Conservation (phyloP, 2,888 invertebrate species). For the Phorcus lineatus region DNA sequence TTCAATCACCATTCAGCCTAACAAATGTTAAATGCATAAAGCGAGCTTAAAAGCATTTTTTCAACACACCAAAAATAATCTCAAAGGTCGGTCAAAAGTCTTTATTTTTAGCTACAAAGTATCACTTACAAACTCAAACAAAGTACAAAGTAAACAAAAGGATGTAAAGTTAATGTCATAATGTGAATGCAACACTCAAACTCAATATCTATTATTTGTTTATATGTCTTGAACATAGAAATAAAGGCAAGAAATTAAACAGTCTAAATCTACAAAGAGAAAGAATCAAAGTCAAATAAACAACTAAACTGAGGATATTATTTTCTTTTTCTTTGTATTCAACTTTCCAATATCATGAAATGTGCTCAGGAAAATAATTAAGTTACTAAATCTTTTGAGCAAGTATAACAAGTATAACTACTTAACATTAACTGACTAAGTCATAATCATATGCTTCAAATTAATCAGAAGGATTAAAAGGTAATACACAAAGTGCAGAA, state of each 20-base stretch:
- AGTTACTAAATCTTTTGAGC: background rate
- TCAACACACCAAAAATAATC: background rate
- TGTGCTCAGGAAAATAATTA: background rate
- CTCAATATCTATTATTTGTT: too few relatives aligned
- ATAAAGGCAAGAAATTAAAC: background rate
- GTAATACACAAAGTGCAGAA: too few relatives aligned
- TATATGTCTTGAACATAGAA: too few relatives aligned
- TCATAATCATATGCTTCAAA: background rate
- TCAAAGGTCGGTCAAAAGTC: conserved; percentile 17
- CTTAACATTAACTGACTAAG: background rate
- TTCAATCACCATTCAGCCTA: too few relatives aligned
- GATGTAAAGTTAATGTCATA: too few relatives aligned
- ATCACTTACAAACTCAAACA: too few relatives aligned
- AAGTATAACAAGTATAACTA: background rate
- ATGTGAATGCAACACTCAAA: too few relatives aligned
- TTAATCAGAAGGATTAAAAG: background rate
- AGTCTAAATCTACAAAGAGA: background rate
- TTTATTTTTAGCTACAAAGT: too few relatives aligned
- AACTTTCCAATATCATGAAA: background rate
- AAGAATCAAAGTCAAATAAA: background rate
- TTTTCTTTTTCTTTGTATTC: background rate
- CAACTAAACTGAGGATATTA: background rate
- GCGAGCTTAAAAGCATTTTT: background rate
- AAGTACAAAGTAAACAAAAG: too few relatives aligned
- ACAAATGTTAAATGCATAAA: too few relatives aligned